Evolutionary conservation across 2,113 vertebrate species (phyloP).

Genomic region (Scortum barcoo): DNA sequence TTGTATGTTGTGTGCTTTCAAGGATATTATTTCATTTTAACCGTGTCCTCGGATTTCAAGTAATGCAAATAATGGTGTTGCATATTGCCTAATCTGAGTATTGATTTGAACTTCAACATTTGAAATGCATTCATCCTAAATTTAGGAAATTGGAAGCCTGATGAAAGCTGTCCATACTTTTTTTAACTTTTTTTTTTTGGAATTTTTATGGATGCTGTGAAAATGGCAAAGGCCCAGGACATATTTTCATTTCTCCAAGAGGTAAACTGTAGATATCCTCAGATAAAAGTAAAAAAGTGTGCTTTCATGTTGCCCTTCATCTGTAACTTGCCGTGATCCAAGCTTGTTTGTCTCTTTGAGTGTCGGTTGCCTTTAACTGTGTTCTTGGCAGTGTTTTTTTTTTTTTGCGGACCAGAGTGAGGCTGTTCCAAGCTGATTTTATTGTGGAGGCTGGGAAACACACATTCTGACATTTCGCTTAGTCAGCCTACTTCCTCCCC

Average conservation of each 20-base stretch:
- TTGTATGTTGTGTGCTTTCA: not conserved
- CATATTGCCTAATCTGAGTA: not conserved
- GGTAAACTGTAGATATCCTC: not conserved
- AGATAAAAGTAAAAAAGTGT: not conserved
- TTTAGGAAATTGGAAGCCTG: not conserved
- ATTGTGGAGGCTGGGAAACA: constrained; percentile 2
- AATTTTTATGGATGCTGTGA: not conserved
- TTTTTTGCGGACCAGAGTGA: not conserved
- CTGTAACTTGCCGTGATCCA: not conserved
- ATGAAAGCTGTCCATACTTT: not conserved
- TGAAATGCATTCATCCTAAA: not conserved
- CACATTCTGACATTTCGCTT: not conserved
- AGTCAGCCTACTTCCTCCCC: not conserved
- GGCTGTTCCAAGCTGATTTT: constrained; percentile 4
- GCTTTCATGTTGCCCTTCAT: not conserved
- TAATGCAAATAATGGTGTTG: not conserved
- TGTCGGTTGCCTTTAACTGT: not conserved
- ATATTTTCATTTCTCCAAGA: not conserved
- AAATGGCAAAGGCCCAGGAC: too few relatives aligned
- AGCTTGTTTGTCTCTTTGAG: constrained; percentile 19
- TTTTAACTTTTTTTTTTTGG: not conserved
- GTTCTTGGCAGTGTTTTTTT: not conserved
- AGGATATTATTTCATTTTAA: not conserved
- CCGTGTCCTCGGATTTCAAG: not conserved
- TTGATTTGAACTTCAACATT: not conserved